These are phyloP conservation scores for Hippasteria phrygiana DNA, from an alignment of 53 echinoderm and acorn worm species.

Conservation along the genomic window DNA sequence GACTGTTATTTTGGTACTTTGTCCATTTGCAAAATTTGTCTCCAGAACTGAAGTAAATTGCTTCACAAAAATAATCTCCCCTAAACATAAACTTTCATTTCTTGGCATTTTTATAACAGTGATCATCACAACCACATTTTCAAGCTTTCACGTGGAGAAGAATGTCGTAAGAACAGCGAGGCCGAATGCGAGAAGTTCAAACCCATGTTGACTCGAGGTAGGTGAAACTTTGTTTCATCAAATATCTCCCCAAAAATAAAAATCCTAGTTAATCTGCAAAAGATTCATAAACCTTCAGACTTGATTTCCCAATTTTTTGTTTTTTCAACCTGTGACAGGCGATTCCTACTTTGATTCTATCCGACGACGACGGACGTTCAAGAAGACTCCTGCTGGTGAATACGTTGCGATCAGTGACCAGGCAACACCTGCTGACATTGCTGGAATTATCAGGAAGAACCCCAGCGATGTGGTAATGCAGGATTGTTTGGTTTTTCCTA, in stretches of 20 bases:
- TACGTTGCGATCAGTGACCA: slow-evolving; percentile 32
- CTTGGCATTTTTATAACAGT: slow-evolving; percentile 13
- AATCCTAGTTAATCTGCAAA: too few relatives aligned
- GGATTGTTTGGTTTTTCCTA: too few relatives aligned
- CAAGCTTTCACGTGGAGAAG: slow-evolving; percentile 19
- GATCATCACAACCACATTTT: slow-evolving; percentile 67
- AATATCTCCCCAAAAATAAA: neutral
- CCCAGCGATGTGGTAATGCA: slow-evolving; percentile 46
- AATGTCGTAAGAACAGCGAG: neutral
- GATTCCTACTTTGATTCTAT: slow-evolving; percentile 32
- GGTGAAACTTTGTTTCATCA: neutral
- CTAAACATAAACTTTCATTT: neutral
- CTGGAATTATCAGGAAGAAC: slow-evolving; percentile 41
- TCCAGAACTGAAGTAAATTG: too few relatives aligned
- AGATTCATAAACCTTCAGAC: too few relatives aligned
- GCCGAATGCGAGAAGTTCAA: neutral
- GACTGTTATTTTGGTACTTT: too few relatives aligned
- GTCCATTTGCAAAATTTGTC: too few relatives aligned
- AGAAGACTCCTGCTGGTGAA: slow-evolving; percentile 16
- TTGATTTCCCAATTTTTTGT: too few relatives aligned
- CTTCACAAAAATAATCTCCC: too few relatives aligned
- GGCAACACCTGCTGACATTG: slow-evolving; percentile 20
- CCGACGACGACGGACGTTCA: neutral
- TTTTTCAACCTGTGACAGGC: neutral
- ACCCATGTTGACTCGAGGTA: slow-evolving; percentile 26